Evolutionary conservation across 2,113 vertebrate species (phyloP).

Genomic region (Cacatua alba): DNA sequence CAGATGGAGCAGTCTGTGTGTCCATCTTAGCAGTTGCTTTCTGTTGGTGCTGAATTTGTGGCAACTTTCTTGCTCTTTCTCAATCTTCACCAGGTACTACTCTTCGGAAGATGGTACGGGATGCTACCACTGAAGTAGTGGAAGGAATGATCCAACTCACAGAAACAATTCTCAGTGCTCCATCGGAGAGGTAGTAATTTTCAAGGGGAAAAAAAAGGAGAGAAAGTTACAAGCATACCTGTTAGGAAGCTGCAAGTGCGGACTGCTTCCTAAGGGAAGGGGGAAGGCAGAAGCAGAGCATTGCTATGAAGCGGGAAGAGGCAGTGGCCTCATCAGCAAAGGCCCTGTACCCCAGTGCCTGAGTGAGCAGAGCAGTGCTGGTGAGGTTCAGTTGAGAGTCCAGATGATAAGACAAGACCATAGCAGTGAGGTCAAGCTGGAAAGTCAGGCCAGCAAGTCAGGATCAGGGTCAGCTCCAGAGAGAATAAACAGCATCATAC

Average conservation of each 20-base stretch:
- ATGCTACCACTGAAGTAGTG: conserved; percentile 81
- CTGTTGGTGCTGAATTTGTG: neutral
- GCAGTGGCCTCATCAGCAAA: neutral
- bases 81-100: conserved; percentile 78
- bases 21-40: neutral
- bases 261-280: neutral
- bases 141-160: conserved; percentile 85
- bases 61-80: neutral
- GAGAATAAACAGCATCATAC: neutral
- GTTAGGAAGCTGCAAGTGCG: neutral
- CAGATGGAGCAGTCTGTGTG: neutral
- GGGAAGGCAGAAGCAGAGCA: neutral
- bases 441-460: neutral
- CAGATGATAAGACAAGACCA: neutral
- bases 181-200: conserved; percentile 81
- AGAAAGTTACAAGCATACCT: neutral
- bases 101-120: conserved; percentile 83
- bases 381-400: neutral
- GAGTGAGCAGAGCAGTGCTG: neutral
- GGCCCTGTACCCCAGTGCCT: neutral
- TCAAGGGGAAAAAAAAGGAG: neutral
- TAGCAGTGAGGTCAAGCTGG: neutral
- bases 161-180: conserved; percentile 80
- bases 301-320: neutral
- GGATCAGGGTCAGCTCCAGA: neutral